These are phyloP conservation scores for Cosmia trapezina DNA, from an alignment of 2,888 invertebrate species.

Conservation along the genomic window DNA sequence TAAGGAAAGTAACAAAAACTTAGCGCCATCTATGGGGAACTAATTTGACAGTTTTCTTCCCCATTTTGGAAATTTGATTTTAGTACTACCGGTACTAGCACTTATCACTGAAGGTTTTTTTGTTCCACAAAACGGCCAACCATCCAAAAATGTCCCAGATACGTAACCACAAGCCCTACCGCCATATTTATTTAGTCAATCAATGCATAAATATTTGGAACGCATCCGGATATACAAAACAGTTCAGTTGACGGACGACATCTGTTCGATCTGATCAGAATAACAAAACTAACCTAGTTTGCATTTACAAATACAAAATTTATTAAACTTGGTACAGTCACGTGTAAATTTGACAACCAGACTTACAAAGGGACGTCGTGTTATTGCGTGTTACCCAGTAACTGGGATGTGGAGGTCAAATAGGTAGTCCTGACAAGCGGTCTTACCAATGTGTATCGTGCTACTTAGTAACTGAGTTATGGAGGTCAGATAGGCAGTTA, in stretches of 20 bases:
- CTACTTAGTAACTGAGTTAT: background rate
- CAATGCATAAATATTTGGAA: conserved; percentile 46
- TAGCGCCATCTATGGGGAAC: no score
- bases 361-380: background rate
- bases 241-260: conserved; percentile 45
- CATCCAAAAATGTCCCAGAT: background rate
- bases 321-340: conserved; percentile 20
- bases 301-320: conserved; percentile 46
- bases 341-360: background rate
- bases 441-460: background rate
- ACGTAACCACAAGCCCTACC: conserved; percentile 10
- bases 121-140: background rate
- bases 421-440: background rate
- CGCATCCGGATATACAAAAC: conserved; percentile 43
- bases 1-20: no score
- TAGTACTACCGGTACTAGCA: no score
- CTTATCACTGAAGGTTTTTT: background rate
- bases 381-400: no score
- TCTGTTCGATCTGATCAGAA: conserved; percentile 54
- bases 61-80: no score
- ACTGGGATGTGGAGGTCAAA: background rate
- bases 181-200: conserved; percentile 31
- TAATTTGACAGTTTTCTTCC: no score
- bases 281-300: conserved; percentile 55
- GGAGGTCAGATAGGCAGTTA: background rate